phyloP scores from a whole-genome alignment of 2,797 vertebrate species.

The Rhodeus uyekii region DNA sequence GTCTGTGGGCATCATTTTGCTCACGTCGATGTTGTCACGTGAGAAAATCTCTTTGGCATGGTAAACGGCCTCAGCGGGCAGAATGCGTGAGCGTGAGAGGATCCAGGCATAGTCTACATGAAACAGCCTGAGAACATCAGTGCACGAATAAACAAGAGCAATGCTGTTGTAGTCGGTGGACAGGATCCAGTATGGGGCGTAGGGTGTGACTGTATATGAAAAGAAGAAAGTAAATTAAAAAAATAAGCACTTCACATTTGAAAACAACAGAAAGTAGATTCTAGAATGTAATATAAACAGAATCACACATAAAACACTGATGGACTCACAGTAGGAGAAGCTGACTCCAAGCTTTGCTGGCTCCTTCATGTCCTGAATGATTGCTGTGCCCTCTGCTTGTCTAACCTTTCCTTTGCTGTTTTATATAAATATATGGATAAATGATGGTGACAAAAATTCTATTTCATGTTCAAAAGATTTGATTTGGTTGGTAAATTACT shows the following conservation, averaged over 20 bases:
- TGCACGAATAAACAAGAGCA: slow-evolving; percentile 76
- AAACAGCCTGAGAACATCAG: slow-evolving; percentile 70
- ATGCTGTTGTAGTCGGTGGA: slow-evolving; percentile 73
- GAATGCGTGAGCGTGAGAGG: slow-evolving; percentile 69
- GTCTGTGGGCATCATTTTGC: slow-evolving; percentile 68
- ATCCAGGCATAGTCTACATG: slow-evolving; percentile 77
- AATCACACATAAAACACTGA: background rate
- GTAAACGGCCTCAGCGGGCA: slow-evolving; percentile 54
- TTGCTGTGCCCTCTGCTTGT: slow-evolving; percentile 77
- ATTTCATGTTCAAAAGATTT: background rate
- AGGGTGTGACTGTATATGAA: slow-evolving; percentile 70
- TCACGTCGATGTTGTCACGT: slow-evolving; percentile 67
- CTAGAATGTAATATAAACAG: too few relatives aligned
- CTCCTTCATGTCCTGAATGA: slow-evolving; percentile 72
- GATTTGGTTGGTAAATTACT: slow-evolving; percentile 62
- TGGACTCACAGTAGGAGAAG: slow-evolving; percentile 86
- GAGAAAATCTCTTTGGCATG: slow-evolving; percentile 67
- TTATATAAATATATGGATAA: slow-evolving; percentile 7
- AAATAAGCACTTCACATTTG: background rate
- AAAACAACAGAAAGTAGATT: background rate
- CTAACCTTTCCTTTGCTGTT: slow-evolving; percentile 79
- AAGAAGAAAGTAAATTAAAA: background rate
- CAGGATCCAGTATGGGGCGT: slow-evolving; percentile 76
- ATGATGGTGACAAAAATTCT: background rate
- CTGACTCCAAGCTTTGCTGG: slow-evolving; percentile 83